phyloP scores from a whole-genome alignment of 1,140 invertebrate species.

The Ips nitidus region DNA sequence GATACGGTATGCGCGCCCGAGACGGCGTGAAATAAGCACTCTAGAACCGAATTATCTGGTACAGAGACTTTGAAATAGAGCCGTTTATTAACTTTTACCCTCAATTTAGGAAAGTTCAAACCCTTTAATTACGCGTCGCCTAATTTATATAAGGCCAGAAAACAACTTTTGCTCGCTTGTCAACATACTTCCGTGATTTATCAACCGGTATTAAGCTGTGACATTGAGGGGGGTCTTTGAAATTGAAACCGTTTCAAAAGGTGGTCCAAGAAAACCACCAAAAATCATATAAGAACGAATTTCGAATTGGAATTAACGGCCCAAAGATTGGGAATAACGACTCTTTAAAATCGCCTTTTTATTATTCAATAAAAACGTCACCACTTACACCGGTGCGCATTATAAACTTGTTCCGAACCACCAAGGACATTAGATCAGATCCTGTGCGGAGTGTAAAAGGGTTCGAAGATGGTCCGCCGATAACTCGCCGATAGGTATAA shows the following conservation, averaged over 20 bases:
- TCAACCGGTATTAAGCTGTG: constrained; percentile 16
- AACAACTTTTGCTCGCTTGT: constrained; percentile 25
- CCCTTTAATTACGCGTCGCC: constrained; percentile 38
- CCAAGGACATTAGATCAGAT: constrained; percentile 31
- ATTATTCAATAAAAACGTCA: constrained; percentile 34
- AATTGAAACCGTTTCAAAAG: too few species aligned
- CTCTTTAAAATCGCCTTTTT: constrained; percentile 26
- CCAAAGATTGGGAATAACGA: constrained; percentile 21
- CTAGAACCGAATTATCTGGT: constrained; percentile 36
- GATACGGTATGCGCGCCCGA: constrained; percentile 22
- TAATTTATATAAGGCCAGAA: constrained; percentile 25
- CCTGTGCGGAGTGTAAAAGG: constrained; percentile 19
- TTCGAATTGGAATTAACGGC: constrained; percentile 5
- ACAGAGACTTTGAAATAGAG: constrained; percentile 39
- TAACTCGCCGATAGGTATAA: constrained; percentile 25
- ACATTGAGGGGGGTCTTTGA: too few species aligned
- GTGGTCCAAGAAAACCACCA: too few species aligned
- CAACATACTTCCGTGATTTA: background rate
- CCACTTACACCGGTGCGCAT: constrained; percentile 16
- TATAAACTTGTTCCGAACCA: constrained; percentile 30
- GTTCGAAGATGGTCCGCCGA: constrained; percentile 26
- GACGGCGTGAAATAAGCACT: constrained; percentile 32
- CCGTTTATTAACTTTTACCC: constrained; percentile 42
- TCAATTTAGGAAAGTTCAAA: constrained; percentile 36
- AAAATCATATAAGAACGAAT: background rate